A percentile compares a stretch with the other conserved stretches of the same genome.
These are phyloP conservation scores for Dione vanillae DNA, from an alignment of 2,888 invertebrate genomes.

Conservation along the genomic window DNA sequence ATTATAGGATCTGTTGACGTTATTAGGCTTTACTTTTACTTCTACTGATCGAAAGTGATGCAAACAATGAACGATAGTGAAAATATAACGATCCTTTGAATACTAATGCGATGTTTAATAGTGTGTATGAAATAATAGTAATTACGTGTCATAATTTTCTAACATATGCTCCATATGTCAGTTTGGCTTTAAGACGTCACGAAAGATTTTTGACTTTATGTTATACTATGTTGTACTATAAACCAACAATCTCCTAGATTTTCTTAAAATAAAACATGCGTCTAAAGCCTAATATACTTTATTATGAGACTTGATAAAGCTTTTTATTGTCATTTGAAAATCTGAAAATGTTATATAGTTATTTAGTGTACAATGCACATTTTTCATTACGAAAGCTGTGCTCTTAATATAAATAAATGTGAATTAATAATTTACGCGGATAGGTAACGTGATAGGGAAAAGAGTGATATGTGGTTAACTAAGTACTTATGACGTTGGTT, in stretches of 20 bases:
- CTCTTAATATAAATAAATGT: too few species aligned
- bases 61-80: slow-evolving; percentile 80
- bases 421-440: background rate
- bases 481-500: background rate
- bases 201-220: too few species aligned
- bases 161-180: background rate
- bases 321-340: too few species aligned
- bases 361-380: too few species aligned
- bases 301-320: too few species aligned
- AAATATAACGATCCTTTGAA: slow-evolving; percentile 64
- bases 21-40: slow-evolving; percentile 17
- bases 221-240: too few species aligned
- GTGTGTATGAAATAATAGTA: slow-evolving; percentile 34
- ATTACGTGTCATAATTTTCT: slow-evolving; percentile 13
- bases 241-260: too few species aligned
- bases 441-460: slow-evolving; percentile 29
- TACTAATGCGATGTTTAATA: slow-evolving; percentile 60
- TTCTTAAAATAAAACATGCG: too few species aligned
- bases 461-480: slow-evolving; percentile 27
- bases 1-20: background rate
- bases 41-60: slow-evolving; percentile 66
- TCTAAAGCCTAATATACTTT: too few species aligned
- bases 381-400: too few species aligned
- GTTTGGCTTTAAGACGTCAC: too few species aligned
- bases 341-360: too few species aligned